Percentiles rank a stretch among this genome's conserved stretches.
Evolutionary conservation across 2,888 invertebrate genomes (phyloP).

Genomic region (Falcaria lacertinaria): DNA sequence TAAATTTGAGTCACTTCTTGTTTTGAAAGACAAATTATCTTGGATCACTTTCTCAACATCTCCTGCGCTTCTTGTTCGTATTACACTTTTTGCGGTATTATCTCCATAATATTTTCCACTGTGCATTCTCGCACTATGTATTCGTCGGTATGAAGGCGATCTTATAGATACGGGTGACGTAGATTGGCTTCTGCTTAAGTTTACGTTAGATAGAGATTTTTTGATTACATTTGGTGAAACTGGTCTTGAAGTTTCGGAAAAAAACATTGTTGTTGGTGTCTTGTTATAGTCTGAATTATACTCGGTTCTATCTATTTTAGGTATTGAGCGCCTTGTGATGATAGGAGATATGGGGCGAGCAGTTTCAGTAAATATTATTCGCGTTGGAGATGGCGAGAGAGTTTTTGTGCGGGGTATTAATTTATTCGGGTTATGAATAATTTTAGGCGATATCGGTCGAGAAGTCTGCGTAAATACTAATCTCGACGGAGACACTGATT

Average conservation of each 20-base stretch:
- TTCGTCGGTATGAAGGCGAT: slow-evolving; percentile 84
- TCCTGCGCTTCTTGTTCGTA: slow-evolving; percentile 83
- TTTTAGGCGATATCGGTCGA: slow-evolving; percentile 58
- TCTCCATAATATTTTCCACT: slow-evolving; percentile 50
- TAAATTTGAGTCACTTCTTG: slow-evolving; percentile 61
- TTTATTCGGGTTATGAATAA: slow-evolving; percentile 30
- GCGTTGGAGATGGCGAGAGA: slow-evolving; percentile 47
- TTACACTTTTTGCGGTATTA: slow-evolving; percentile 57
- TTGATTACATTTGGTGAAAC: slow-evolving; percentile 57
- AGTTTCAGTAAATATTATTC: slow-evolving; percentile 59
- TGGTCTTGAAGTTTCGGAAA: slow-evolving; percentile 65
- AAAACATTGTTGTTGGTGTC: slow-evolving; percentile 47
- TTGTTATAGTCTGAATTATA: slow-evolving; percentile 29
- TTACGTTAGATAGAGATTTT: slow-evolving; percentile 22
- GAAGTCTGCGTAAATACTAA: slow-evolving; percentile 54
- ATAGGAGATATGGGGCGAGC: slow-evolving; percentile 57
- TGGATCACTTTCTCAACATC: slow-evolving; percentile 71
- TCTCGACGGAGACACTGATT: slow-evolving; percentile 47
- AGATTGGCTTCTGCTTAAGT: slow-evolving; percentile 63
- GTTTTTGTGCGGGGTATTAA: slow-evolving; percentile 23
- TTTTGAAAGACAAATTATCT: slow-evolving; percentile 32
- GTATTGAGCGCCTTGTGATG: slow-evolving; percentile 29
- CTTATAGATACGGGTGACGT: slow-evolving; percentile 80
- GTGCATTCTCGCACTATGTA: slow-evolving; percentile 73
- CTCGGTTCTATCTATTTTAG: slow-evolving; percentile 24